Conservation (phyloP, 2,888 invertebrate species). For the Chrysolina haemoptera region DNA sequence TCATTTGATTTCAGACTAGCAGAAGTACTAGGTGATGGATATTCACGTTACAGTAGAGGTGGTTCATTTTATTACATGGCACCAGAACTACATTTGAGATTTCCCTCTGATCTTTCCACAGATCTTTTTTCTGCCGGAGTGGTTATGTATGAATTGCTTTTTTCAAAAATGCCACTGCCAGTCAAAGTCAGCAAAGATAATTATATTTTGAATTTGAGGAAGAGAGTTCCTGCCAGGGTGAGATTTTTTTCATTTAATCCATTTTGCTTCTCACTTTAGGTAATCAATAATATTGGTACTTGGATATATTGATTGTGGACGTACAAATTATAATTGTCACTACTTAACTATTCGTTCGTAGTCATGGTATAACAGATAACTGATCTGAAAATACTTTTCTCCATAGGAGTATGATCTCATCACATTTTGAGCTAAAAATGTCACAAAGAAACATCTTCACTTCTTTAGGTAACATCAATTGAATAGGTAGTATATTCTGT, state of each 20-base stretch:
- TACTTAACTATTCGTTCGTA: no score
- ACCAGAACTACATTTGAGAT: constrained; percentile 43
- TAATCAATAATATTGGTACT: no score
- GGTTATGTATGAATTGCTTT: constrained; percentile 44
- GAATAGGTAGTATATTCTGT: no score
- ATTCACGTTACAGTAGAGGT: not conserved
- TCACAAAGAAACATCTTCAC: no score
- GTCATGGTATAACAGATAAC: no score
- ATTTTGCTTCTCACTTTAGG: no score
- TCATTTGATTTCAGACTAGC: constrained; percentile 34
- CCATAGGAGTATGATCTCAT: no score
- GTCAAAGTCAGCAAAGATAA: not conserved
- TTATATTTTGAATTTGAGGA: constrained; percentile 21
- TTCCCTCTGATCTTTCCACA: constrained; percentile 39
- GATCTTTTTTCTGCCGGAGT: constrained; percentile 48
- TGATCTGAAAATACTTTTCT: no score
- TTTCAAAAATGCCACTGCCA: constrained; percentile 26
- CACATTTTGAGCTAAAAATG: no score
- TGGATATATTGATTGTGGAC: no score
- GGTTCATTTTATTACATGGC: constrained; percentile 49
- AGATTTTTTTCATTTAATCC: not conserved
- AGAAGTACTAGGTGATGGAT: constrained; percentile 26
- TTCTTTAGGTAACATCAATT: no score
- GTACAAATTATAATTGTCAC: no score
- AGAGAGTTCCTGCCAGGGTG: constrained; percentile 12